Conservation (phyloP, 2,888 invertebrate species). For the Dynastes grantii region DNA sequence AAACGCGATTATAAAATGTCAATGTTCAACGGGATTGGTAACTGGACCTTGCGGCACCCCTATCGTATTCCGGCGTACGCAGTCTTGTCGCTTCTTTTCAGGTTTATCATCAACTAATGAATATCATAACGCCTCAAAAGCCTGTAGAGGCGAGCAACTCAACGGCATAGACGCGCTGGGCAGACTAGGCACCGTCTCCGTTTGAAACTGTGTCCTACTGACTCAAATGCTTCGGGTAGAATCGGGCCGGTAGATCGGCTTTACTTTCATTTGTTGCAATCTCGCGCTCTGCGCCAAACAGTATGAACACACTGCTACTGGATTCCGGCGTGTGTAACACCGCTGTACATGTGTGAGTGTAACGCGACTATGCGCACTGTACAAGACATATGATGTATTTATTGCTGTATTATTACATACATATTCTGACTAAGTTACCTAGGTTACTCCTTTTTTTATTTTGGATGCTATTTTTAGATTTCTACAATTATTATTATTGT, state of each 20-base stretch:
- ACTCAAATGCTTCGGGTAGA: slow-evolving; percentile 77
- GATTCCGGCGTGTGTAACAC: slow-evolving; percentile 55
- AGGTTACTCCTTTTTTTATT: not conserved
- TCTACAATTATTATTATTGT: not conserved
- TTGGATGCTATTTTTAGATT: slow-evolving; percentile 4
- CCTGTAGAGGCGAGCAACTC: slow-evolving; percentile 28
- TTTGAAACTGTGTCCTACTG: slow-evolving; percentile 74
- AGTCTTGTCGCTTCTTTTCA: not conserved
- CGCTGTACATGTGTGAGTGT: not conserved
- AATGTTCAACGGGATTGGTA: slow-evolving; percentile 14
- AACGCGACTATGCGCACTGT: not conserved
- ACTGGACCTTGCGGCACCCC: slow-evolving; percentile 37
- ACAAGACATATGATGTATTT: not conserved
- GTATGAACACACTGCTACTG: slow-evolving; percentile 60
- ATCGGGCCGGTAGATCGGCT: slow-evolving; percentile 69
- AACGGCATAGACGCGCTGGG: slow-evolving; percentile 40
- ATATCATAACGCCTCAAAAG: slow-evolving; percentile 27
- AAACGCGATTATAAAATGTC: slow-evolving; percentile 10
- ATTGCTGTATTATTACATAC: slow-evolving; percentile 7
- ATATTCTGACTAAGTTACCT: slow-evolving; percentile 1
- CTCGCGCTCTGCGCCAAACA: slow-evolving; percentile 45
- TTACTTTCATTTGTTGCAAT: slow-evolving; percentile 64
- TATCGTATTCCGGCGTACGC: not conserved
- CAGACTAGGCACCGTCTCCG: slow-evolving; percentile 44
- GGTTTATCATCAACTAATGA: slow-evolving; percentile 39